These are phyloP conservation scores for Lytechinus variegatus DNA, from an alignment of 35 echinoderm and acorn worm genomes.

Conservation along the genomic window DNA sequence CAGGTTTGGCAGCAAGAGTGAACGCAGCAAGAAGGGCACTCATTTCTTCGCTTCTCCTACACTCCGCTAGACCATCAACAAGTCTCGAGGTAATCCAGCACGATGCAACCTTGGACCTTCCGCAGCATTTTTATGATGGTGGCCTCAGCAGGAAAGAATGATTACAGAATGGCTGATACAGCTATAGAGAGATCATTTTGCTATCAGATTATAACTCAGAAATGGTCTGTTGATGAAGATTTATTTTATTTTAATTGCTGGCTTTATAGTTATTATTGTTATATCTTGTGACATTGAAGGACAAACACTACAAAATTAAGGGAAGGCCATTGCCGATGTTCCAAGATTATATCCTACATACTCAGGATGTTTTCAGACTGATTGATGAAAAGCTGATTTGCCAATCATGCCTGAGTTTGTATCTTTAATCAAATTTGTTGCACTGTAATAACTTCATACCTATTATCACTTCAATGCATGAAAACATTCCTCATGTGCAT, in stretches of 20 bases:
- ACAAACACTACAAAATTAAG: not conserved
- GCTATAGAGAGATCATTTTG: not conserved
- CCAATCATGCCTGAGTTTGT: too few species aligned
- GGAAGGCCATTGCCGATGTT: not conserved
- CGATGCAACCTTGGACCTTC: not conserved
- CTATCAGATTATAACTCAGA: not conserved
- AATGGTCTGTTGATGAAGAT: not conserved
- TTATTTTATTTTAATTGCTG: not conserved
- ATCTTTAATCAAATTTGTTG: too few species aligned
- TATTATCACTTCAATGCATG: too few species aligned
- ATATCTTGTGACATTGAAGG: not conserved
- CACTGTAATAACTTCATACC: too few species aligned
- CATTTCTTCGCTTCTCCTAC: slow-evolving; percentile 85
- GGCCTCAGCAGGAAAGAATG: not conserved
- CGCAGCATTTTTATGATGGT: not conserved
- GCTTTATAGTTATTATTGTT: not conserved
- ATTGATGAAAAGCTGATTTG: too few species aligned
- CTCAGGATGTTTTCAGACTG: too few species aligned
- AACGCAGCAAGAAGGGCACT: slow-evolving; percentile 67
- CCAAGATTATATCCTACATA: not conserved
- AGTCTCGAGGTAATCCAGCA: not conserved
- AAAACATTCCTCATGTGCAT: too few species aligned
- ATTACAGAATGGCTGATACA: not conserved
- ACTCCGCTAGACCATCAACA: slow-evolving; percentile 54
- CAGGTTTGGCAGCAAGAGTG: slow-evolving; percentile 79